phyloP scores from a whole-genome alignment of 2,797 vertebrate genomes.

The Margarornis squamiger region DNA sequence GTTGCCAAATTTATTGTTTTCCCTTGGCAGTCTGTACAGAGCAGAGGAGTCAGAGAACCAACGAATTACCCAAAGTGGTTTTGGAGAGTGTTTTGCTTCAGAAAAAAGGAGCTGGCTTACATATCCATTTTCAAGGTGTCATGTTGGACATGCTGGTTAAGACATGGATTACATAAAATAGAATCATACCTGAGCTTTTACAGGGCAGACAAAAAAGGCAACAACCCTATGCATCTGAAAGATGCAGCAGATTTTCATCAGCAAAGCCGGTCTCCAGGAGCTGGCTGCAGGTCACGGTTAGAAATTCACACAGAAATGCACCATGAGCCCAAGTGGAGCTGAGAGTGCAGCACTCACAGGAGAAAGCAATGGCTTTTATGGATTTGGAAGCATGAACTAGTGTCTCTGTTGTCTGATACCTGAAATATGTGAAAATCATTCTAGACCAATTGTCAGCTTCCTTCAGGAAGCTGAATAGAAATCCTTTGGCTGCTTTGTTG shows the following conservation, averaged over 20 bases:
- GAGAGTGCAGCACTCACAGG: not conserved
- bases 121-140: not conserved
- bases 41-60: not conserved
- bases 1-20: not conserved
- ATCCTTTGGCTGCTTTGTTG: not conserved
- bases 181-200: not conserved
- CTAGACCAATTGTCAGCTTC: not conserved
- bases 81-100: not conserved
- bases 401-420: not conserved
- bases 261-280: not conserved
- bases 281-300: not conserved
- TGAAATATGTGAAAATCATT: not conserved
- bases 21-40: not conserved
- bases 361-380: not conserved
- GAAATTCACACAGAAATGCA: not conserved
- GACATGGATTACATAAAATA: not conserved
- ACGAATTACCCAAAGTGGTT: not conserved
- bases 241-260: not conserved
- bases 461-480: not conserved
- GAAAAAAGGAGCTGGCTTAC: not conserved
- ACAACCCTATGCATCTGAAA: not conserved
- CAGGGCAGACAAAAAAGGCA: accelerated
- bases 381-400: not conserved
- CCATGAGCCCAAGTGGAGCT: accelerated
- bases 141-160: not conserved